phyloP scores from a whole-genome alignment of 2,113 vertebrate species.

The Gopherus evgoodei region DNA sequence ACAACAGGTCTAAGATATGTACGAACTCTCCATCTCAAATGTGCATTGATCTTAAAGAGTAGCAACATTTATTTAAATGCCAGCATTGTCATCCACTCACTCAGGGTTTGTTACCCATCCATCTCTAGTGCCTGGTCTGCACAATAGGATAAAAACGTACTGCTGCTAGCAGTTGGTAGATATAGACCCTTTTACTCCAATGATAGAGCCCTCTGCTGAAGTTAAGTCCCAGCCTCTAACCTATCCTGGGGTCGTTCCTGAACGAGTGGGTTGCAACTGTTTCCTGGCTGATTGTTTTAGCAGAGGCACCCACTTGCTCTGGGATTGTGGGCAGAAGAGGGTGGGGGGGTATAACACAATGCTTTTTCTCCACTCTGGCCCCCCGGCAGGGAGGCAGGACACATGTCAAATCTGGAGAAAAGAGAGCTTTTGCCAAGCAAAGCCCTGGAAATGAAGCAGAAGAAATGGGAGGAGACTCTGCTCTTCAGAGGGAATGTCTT shows the following conservation, averaged over 20 bases:
- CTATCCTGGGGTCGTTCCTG: background rate
- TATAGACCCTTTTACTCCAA: background rate
- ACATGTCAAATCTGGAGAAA: background rate
- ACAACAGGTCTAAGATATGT: background rate
- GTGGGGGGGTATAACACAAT: too few species aligned
- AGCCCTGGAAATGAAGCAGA: background rate
- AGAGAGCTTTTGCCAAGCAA: background rate
- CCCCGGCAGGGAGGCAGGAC: background rate
- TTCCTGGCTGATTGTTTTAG: background rate
- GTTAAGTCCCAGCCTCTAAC: background rate
- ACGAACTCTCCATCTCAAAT: background rate
- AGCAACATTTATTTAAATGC: background rate
- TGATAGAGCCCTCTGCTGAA: background rate
- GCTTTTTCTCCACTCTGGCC: background rate
- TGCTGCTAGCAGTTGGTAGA: background rate
- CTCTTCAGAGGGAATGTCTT: background rate
- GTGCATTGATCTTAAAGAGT: background rate
- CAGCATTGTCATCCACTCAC: background rate
- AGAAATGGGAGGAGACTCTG: background rate
- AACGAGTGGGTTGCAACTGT: background rate
- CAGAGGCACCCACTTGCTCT: background rate
- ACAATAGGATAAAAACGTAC: background rate
- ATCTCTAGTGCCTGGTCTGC: background rate
- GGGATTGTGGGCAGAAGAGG: background rate
- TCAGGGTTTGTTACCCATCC: background rate